Percentiles rank a stretch among this genome's conserved stretches.
Evolutionary conservation across 2,797 vertebrate species (phyloP).

Genomic region (Cuculus canorus): DNA sequence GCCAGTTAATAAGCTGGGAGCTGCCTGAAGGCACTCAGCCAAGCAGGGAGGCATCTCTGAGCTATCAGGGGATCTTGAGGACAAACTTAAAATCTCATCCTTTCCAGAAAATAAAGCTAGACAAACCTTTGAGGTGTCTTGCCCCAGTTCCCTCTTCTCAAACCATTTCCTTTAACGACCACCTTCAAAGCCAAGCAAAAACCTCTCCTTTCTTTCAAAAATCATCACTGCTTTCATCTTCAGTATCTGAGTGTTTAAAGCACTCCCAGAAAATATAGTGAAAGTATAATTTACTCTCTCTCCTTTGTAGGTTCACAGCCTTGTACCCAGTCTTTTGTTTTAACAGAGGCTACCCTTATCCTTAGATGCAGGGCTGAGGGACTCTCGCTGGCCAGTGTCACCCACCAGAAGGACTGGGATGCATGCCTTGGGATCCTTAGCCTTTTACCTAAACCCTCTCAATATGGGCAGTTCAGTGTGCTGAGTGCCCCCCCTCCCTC

Average conservation of each 20-base stretch:
- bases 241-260: not conserved
- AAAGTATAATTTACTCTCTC: not conserved
- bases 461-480: not conserved
- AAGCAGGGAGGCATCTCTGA: not conserved
- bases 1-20: not conserved
- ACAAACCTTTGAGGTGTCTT: not conserved
- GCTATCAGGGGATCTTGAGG: not conserved
- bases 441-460: not conserved
- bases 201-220: not conserved
- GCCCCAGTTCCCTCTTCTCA: not conserved
- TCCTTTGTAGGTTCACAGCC: not conserved
- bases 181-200: not conserved
- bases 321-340: not conserved
- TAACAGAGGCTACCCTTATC: not conserved
- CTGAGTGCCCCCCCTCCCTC: not conserved
- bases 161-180: not conserved
- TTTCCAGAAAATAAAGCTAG: not conserved
- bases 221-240: not conserved
- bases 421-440: not conserved
- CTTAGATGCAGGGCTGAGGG: not conserved
- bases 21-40: not conserved
- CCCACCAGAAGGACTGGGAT: not conserved
- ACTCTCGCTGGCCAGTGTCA: not conserved
- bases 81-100: not conserved
- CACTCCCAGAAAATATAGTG: not conserved